Percentiles rank a stretch among this genome's conserved stretches.
Evolutionary conservation across 2,113 vertebrate genomes (phyloP).

Genomic region (Aspiorhynchus laticeps): DNA sequence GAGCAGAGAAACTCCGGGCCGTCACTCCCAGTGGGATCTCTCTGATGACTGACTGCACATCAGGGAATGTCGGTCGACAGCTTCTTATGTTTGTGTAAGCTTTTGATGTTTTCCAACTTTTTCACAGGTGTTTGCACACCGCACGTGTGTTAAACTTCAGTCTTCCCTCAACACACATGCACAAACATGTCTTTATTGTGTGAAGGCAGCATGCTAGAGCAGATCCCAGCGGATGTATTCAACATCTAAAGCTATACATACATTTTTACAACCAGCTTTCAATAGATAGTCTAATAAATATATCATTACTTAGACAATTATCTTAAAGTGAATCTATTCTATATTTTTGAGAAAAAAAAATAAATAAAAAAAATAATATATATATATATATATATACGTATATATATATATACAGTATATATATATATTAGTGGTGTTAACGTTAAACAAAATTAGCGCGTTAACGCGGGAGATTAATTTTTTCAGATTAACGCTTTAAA

Average conservation of each 20-base stretch:
- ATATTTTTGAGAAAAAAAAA: background rate
- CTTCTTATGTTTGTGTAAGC: background rate
- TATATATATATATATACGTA: too few species aligned
- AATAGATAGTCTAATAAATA: background rate
- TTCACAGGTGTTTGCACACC: background rate
- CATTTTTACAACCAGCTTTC: background rate
- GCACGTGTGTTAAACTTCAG: background rate
- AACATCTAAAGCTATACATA: background rate
- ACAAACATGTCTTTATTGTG: background rate
- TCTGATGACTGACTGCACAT: background rate
- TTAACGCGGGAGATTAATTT: too few species aligned
- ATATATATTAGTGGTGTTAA: too few species aligned
- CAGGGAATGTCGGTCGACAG: background rate
- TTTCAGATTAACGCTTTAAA: too few species aligned
- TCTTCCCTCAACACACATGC: background rate
- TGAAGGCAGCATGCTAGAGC: background rate
- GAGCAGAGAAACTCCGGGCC: background rate
- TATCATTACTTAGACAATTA: background rate
- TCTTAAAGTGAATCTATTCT: background rate
- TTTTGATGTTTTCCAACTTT: conserved; percentile 17
- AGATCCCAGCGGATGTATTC: background rate
- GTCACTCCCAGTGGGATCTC: background rate
- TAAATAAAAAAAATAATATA: too few species aligned
- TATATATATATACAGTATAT: too few species aligned
- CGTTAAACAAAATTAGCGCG: too few species aligned